phyloP scores from a whole-genome alignment of 2,888 invertebrate genomes.

The Troilus luridus region DNA sequence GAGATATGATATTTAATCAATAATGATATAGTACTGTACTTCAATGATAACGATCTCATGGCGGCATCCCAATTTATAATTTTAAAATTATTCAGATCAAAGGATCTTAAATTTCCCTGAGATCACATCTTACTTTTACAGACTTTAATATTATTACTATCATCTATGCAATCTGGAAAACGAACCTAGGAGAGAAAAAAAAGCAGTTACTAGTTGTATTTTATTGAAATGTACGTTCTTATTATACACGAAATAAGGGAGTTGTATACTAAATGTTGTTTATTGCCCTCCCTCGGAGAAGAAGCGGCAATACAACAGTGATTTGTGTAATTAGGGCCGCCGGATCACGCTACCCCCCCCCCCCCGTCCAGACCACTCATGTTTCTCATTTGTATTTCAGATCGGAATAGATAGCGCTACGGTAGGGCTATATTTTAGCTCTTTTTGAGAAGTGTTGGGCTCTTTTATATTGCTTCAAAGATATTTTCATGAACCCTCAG shows the following conservation, averaged over 20 bases:
- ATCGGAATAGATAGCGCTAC: neutral
- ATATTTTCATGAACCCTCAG: neutral
- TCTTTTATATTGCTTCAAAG: neutral
- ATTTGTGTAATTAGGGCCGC: slow-evolving; percentile 11
- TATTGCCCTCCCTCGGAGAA: neutral
- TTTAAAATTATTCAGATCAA: too few species aligned
- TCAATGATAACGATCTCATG: too few species aligned
- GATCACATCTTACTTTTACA: too few species aligned
- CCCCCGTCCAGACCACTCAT: neutral
- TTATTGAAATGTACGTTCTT: neutral
- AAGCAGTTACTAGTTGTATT: neutral
- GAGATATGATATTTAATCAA: too few species aligned
- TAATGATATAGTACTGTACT: too few species aligned
- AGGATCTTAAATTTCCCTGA: too few species aligned
- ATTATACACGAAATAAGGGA: neutral
- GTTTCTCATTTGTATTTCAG: slow-evolving; percentile 25
- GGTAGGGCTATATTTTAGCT: neutral
- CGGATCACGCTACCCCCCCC: neutral
- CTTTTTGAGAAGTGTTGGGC: neutral
- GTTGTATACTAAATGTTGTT: slow-evolving; percentile 16
- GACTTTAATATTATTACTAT: neutral
- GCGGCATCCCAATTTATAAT: too few species aligned
- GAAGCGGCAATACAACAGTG: neutral
- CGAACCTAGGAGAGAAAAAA: neutral
- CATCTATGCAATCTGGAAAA: neutral